Evolutionary conservation across 2,797 vertebrate genomes (phyloP).

Genomic region (Salmo trutta): DNA sequence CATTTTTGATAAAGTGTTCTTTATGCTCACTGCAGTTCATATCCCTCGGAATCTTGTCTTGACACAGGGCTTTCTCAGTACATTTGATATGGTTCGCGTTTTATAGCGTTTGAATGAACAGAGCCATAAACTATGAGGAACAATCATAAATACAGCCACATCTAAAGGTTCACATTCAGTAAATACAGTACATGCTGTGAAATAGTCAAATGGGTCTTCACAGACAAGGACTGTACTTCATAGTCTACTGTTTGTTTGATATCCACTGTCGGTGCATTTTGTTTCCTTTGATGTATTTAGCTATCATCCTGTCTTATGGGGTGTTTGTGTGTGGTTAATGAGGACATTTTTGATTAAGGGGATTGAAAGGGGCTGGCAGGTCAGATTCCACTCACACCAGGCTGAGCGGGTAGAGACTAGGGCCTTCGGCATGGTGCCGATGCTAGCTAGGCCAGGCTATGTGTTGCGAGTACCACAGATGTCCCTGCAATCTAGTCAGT

Average conservation of each 20-base stretch:
- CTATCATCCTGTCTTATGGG: neutral
- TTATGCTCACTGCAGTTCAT: neutral
- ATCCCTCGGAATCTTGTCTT: neutral
- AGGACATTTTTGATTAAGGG: neutral
- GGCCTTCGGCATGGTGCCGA: neutral
- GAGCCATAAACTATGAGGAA: neutral
- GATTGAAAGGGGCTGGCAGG: neutral
- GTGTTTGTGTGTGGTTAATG: neutral
- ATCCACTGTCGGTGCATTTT: neutral
- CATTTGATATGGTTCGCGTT: neutral
- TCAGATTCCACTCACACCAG: neutral
- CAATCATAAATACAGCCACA: neutral
- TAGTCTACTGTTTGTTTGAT: neutral
- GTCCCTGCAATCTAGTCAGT: neutral
- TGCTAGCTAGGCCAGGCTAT: neutral
- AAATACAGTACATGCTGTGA: neutral
- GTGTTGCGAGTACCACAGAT: neutral
- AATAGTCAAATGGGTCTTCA: neutral
- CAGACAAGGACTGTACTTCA: neutral
- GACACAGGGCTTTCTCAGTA: neutral
- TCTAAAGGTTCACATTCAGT: neutral
- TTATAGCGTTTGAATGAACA: neutral
- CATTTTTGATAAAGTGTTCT: conserved; percentile 5
- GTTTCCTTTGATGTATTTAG: neutral
- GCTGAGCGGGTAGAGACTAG: neutral